A percentile compares a stretch with the other conserved stretches of the same genome.
Evolutionary conservation across 2,113 vertebrate genomes (phyloP).

Genomic region (Pteropus alecto): DNA sequence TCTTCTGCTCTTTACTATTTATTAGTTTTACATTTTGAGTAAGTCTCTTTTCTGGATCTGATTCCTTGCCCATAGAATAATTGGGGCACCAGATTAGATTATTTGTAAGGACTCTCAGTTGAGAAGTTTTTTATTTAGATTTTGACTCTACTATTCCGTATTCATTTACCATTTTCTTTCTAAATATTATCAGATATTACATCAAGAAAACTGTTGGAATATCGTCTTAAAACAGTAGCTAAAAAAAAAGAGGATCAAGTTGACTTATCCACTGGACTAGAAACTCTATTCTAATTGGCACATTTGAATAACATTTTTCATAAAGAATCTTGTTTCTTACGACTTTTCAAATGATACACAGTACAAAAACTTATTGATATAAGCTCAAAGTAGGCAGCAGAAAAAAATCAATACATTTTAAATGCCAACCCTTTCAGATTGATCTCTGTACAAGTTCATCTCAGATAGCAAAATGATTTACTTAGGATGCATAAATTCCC

Average conservation of each 20-base stretch:
- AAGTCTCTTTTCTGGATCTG: background rate
- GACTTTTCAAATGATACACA: constrained; percentile 43
- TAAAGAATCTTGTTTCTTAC: background rate
- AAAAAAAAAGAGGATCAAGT: background rate
- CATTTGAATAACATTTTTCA: constrained; percentile 1
- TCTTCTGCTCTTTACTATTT: background rate
- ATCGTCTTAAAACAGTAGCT: background rate
- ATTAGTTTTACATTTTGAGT: background rate
- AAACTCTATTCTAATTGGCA: background rate
- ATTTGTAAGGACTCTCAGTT: background rate
- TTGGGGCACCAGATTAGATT: too few species aligned
- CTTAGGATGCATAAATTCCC: constrained; percentile 28
- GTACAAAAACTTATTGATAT: constrained; percentile 44
- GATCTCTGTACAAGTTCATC: constrained; percentile 46
- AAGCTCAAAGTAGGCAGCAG: constrained; percentile 60
- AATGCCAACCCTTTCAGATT: constrained; percentile 64
- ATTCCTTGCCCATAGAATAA: background rate
- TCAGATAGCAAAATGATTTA: constrained; percentile 70
- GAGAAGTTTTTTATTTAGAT: background rate
- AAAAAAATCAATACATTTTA: constrained; percentile 72
- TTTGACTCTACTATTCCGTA: background rate
- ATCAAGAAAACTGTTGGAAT: background rate
- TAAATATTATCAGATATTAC: background rate
- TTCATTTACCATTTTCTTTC: background rate
- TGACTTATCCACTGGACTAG: background rate